phyloP scores from a whole-genome alignment of 2,888 invertebrate genomes.

The Brachyptera putata region DNA sequence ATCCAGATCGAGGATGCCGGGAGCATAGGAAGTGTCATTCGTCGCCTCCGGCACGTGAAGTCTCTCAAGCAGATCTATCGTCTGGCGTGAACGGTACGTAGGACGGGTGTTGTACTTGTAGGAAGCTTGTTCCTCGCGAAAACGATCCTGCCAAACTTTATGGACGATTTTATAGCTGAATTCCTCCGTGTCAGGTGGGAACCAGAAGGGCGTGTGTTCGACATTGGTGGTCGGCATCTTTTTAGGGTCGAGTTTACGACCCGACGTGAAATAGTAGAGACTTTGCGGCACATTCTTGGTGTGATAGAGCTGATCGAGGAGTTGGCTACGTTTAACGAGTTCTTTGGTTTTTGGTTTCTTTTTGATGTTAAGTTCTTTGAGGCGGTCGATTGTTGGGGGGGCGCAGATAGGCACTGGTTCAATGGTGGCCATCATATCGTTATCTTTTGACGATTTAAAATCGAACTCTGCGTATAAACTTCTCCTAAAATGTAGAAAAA shows the following conservation, averaged over 20 bases:
- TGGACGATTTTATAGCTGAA: slow-evolving; percentile 45
- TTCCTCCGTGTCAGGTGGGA: slow-evolving; percentile 45
- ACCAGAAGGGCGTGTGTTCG: slow-evolving; percentile 46
- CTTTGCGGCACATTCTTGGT: slow-evolving; percentile 30
- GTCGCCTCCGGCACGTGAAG: not conserved
- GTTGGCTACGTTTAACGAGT: not conserved
- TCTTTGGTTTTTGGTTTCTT: not conserved
- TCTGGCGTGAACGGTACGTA: slow-evolving; percentile 2
- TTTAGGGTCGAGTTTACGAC: slow-evolving; percentile 37
- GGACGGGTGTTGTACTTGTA: slow-evolving; percentile 34
- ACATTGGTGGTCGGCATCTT: no score
- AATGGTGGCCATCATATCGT: not conserved
- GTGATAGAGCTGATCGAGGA: slow-evolving; percentile 17
- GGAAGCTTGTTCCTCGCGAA: not conserved
- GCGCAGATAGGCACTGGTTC: not conserved
- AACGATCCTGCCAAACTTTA: not conserved
- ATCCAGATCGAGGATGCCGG: slow-evolving; percentile 20
- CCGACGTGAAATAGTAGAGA: slow-evolving; percentile 40
- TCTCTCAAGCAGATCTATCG: not conserved
- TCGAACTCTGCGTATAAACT: no score
- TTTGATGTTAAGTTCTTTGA: slow-evolving; percentile 46
- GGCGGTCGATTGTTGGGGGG: slow-evolving; percentile 45
- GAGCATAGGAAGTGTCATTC: not conserved
- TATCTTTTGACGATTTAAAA: no score
- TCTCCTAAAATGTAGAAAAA: no score